Evolutionary conservation across 2,888 invertebrate genomes (phyloP).

Genomic region (Epicampocera succincta): DNA sequence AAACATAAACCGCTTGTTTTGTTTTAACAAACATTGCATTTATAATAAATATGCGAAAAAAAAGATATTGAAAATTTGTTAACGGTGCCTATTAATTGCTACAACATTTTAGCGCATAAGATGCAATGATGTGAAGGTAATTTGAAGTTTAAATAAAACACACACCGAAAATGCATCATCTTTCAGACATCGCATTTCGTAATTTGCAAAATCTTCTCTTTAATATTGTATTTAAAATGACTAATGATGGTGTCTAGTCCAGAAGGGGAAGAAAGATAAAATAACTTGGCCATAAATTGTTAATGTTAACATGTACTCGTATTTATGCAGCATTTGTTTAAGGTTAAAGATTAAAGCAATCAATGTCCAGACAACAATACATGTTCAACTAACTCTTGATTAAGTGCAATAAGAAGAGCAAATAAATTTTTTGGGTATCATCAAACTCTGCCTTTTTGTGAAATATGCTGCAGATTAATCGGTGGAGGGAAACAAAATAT

Average conservation of each 20-base stretch:
- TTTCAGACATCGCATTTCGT: slow-evolving; percentile 65
- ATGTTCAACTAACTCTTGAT: no score
- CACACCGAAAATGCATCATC: slow-evolving; percentile 49
- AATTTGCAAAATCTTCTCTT: slow-evolving; percentile 13
- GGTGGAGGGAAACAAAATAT: no score
- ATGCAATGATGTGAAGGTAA: slow-evolving; percentile 66
- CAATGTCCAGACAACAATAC: no score
- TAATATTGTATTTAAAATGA: slow-evolving; percentile 22
- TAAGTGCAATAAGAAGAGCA: no score
- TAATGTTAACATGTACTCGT: no score
- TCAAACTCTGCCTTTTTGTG: no score
- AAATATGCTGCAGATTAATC: no score
- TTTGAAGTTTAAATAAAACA: slow-evolving; percentile 43
- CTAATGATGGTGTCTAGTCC: slow-evolving; percentile 27
- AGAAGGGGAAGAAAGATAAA: slow-evolving; percentile 12
- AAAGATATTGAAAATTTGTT: slow-evolving; percentile 54
- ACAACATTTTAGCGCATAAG: slow-evolving; percentile 39
- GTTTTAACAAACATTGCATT: slow-evolving; percentile 31
- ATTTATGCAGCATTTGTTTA: background rate
- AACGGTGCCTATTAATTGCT: slow-evolving; percentile 64
- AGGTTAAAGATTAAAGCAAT: background rate
- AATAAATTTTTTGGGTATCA: no score
- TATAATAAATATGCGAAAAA: slow-evolving; percentile 18
- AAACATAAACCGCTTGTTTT: slow-evolving; percentile 29
- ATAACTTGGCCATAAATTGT: background rate